A percentile compares a stretch with the other conserved stretches of the same genome.
These are phyloP conservation scores for human DNA, from an alignment of 2,113 vertebrate species.

Conservation along the genomic window GRCh38 chr13:43870001-43870500, in stretches of 20 bases:
- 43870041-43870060: background rate
- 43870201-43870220: background rate
- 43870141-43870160: background rate
- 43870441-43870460: background rate
- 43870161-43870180: background rate
- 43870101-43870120: background rate
- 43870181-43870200: background rate
- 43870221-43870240: background rate
- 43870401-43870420: background rate
- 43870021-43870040: constrained; percentile 34
- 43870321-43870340: background rate
- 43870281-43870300: background rate
- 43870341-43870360: background rate
- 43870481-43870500: background rate
- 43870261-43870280: background rate
- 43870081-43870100: background rate
- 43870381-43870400: background rate
- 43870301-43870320: background rate
- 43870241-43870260: background rate
- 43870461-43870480: background rate
- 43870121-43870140: background rate
- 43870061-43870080: background rate
- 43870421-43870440: background rate
- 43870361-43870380: background rate
- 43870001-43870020: constrained; percentile 3